Evolutionary conservation across 2,888 invertebrate species (phyloP).

Genomic region (Spilosoma lubricipeda): DNA sequence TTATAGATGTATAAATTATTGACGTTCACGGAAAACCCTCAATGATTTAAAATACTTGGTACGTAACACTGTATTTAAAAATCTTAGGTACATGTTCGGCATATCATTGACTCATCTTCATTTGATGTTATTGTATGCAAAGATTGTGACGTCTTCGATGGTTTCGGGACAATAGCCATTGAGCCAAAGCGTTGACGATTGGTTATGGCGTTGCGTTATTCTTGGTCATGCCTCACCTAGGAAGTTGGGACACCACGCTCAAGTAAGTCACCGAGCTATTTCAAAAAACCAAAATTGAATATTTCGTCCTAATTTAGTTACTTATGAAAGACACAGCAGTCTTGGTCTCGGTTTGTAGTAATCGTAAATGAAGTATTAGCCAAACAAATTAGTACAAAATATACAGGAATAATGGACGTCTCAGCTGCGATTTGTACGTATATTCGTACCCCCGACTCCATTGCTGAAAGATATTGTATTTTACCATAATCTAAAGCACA

Average conservation of each 20-base stretch:
- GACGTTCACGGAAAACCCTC: neutral
- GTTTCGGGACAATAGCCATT: constrained; percentile 61
- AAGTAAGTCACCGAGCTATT: constrained; percentile 30
- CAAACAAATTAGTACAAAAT: neutral
- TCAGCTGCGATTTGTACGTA: neutral
- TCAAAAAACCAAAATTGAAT: constrained; percentile 10
- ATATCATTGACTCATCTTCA: constrained; percentile 51
- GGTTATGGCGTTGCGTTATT: constrained; percentile 51
- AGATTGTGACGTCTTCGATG: constrained; percentile 47
- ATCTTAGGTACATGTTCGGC: constrained; percentile 22
- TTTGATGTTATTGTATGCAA: constrained; percentile 60
- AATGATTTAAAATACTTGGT: neutral
- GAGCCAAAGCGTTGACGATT: constrained; percentile 55
- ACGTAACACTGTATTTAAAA: constrained; percentile 8
- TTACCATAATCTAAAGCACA: neutral
- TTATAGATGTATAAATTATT: too few species aligned
- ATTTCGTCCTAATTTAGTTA: constrained; percentile 23
- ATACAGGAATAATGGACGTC: neutral
- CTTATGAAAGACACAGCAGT: neutral
- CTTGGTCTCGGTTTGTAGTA: neutral
- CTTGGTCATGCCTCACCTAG: constrained; percentile 47
- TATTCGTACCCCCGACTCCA: neutral
- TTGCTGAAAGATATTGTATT: neutral
- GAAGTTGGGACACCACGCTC: constrained; percentile 37
- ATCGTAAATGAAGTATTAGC: neutral